Percentiles rank a stretch among this genome's conserved stretches.
Evolutionary conservation across 2,113 vertebrate species (phyloP).

Genomic region (Galeopterus variegatus): DNA sequence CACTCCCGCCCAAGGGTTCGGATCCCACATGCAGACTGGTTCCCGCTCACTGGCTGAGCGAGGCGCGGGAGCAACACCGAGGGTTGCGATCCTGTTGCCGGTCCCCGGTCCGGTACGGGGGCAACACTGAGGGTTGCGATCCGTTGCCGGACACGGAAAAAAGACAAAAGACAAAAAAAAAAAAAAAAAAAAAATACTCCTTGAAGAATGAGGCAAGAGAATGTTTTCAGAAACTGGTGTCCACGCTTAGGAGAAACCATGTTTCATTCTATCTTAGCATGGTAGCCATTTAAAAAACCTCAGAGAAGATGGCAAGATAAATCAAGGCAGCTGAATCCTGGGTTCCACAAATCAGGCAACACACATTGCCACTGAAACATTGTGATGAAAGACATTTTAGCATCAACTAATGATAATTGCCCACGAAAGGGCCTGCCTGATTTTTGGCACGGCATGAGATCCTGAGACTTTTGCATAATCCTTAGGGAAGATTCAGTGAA

Average conservation of each 20-base stretch:
- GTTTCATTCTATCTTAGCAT: not conserved
- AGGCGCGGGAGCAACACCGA: too few species aligned
- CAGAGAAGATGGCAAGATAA: not conserved
- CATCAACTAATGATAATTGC: not conserved
- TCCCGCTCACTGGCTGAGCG: too few species aligned
- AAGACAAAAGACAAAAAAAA: too few species aligned
- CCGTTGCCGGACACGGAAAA: too few species aligned
- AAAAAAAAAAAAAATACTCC: slow-evolving; percentile 29
- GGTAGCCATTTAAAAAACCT: not conserved
- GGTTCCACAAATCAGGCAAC: not conserved
- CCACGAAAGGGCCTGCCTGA: not conserved
- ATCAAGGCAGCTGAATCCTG: not conserved
- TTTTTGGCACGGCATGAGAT: not conserved
- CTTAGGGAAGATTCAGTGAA: not conserved
- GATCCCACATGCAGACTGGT: too few species aligned
- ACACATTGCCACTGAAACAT: not conserved
- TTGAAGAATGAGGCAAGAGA: not conserved
- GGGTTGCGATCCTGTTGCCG: too few species aligned
- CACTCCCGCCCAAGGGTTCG: too few species aligned
- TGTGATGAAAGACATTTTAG: not conserved
- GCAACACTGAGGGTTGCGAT: too few species aligned
- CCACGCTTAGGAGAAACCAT: not conserved
- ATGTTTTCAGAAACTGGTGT: not conserved
- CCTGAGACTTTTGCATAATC: not conserved
- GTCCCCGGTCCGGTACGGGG: too few species aligned